Evolutionary conservation across 2,888 invertebrate genomes (phyloP).

Genomic region (Latrodectus hesperus): DNA sequence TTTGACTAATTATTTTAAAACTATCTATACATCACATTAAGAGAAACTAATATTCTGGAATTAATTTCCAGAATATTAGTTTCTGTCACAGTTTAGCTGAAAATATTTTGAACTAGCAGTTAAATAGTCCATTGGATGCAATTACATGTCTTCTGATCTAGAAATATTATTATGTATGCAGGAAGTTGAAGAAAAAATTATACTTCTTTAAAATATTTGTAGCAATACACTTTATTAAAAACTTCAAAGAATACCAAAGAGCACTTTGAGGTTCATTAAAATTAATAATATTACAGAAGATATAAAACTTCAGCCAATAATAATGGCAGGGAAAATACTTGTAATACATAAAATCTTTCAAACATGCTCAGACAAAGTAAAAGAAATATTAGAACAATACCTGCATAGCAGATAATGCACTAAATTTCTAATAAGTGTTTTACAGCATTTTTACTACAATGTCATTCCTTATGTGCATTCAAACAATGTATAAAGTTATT

Average conservation of each 20-base stretch:
- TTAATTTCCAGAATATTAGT: no score
- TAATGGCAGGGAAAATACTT: neutral
- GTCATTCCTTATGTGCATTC: neutral
- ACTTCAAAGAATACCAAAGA: neutral
- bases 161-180: no score
- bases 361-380: conserved; percentile 12
- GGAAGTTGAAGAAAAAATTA: no score
- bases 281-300: conserved; percentile 7
- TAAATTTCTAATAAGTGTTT: conserved; percentile 28
- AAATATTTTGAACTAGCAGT: no score
- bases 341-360: conserved; percentile 19
- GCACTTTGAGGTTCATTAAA: conserved; percentile 32
- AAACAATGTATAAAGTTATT: conserved; percentile 34
- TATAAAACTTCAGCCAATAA: conserved; percentile 8
- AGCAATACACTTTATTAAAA: no score
- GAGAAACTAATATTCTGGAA: no score
- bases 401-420: conserved; percentile 48
- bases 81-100: no score
- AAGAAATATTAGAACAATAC: conserved; percentile 18
- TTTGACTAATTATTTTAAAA: no score
- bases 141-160: no score
- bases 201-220: no score
- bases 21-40: no score
- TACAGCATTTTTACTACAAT: conserved; percentile 20
- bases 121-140: no score